Evolutionary conservation across 2,113 vertebrate species (phyloP).

Genomic region (Actenoides hombroni): DNA sequence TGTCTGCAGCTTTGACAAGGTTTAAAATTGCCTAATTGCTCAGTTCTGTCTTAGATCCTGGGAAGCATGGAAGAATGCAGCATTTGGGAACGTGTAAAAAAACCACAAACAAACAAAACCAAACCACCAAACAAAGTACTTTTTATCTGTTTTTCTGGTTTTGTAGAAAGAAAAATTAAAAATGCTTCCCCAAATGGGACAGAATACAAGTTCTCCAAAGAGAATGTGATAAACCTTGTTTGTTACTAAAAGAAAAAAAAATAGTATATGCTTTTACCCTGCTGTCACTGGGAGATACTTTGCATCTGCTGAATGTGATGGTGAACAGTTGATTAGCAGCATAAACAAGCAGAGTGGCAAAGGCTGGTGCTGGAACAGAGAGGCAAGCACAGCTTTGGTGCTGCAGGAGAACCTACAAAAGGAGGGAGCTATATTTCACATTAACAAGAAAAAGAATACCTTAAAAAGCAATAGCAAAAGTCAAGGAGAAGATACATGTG

Average conservation of each 20-base stretch:
- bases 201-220: neutral
- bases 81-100: neutral
- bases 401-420: neutral
- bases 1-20: conserved; percentile 10
- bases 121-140: neutral
- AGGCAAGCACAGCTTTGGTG: neutral
- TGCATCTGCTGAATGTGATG: neutral
- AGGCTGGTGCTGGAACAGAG: neutral
- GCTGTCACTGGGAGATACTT: neutral
- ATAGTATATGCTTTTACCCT: neutral
- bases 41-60: neutral
- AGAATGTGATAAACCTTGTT: neutral
- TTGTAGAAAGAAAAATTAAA: neutral
- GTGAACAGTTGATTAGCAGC: neutral
- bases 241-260: neutral
- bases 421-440: neutral
- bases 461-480: neutral
- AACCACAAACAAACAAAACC: neutral
- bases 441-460: neutral
- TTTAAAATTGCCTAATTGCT: neutral
- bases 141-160: neutral
- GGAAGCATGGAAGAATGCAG: neutral
- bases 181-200: neutral
- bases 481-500: neutral
- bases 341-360: neutral